These are phyloP conservation scores for Cataglyphis hispanica DNA, from an alignment of 1,140 invertebrate species.

Conservation along the genomic window DNA sequence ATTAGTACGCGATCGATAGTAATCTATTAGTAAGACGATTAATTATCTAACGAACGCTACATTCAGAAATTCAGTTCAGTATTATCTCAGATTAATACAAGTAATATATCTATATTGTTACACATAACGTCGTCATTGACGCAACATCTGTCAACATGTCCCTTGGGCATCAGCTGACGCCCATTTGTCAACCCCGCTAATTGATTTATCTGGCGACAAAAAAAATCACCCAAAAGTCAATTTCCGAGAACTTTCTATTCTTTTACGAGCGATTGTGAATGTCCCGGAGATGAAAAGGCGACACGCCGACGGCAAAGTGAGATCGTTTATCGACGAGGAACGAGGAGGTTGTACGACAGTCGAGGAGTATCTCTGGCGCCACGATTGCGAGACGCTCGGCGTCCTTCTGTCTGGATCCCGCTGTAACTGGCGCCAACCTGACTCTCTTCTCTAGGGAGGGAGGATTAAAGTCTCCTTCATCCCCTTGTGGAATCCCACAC, in stretches of 20 bases:
- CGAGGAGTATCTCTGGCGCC: conserved; percentile 73
- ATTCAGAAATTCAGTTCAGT: not conserved
- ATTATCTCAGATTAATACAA: not conserved
- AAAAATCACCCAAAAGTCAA: not conserved
- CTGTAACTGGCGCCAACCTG: conserved; percentile 75
- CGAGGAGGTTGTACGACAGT: not conserved
- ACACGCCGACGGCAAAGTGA: conserved; percentile 25
- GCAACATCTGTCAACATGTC: not conserved
- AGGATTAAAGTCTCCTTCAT: not conserved
- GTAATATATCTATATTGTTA: not conserved
- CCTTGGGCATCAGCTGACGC: not conserved
- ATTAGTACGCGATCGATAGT: conserved; percentile 11
- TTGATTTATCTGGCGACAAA: conserved; percentile 21
- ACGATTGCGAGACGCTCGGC: conserved; percentile 70
- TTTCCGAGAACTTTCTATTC: conserved; percentile 17
- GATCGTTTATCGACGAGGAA: not conserved
- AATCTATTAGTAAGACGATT: not conserved
- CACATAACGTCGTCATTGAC: not conserved
- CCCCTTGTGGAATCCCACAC: not conserved
- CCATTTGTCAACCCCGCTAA: not conserved
- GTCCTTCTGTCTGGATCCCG: conserved; percentile 74
- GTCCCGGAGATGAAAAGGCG: conserved; percentile 3
- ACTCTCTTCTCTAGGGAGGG: conserved; percentile 36
- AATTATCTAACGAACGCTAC: not conserved
- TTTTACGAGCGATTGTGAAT: conserved; percentile 12